Evolutionary conservation across 2,797 vertebrate species (phyloP).

Genomic region (Manis crassicaudata): DNA sequence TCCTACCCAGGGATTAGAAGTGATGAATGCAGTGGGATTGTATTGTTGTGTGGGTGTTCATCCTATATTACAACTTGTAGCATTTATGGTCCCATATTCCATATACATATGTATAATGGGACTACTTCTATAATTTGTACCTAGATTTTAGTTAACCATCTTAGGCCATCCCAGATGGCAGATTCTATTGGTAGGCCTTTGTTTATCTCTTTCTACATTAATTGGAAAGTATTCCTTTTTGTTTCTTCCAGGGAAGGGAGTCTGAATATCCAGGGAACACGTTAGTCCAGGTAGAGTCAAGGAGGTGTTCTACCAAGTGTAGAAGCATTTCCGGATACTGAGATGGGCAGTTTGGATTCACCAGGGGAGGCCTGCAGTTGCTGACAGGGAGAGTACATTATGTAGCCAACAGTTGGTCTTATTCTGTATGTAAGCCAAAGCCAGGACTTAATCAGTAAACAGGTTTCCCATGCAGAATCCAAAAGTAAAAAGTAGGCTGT

Average conservation of each 20-base stretch:
- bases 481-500: neutral
- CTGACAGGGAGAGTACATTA: neutral
- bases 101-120: neutral
- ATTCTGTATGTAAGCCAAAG: neutral
- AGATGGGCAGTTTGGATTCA: neutral
- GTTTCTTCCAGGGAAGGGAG: neutral
- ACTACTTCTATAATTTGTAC: neutral
- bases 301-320: neutral
- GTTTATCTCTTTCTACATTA: neutral
- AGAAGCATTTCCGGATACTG: neutral
- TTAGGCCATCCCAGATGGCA: neutral
- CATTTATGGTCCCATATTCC: accelerated
- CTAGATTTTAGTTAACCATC: neutral
- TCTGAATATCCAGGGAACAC: neutral
- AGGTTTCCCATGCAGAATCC: neutral
- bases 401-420: neutral
- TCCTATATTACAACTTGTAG: accelerated
- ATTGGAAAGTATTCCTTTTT: neutral
- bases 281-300: neutral
- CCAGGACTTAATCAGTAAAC: neutral
- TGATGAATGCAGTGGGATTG: accelerated
- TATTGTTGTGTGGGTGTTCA: neutral
- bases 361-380: neutral
- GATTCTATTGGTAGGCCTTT: neutral
- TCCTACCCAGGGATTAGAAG: neutral